phyloP scores from a whole-genome alignment of 1,140 invertebrate species.

The Zaprionus gabonicus region DNA sequence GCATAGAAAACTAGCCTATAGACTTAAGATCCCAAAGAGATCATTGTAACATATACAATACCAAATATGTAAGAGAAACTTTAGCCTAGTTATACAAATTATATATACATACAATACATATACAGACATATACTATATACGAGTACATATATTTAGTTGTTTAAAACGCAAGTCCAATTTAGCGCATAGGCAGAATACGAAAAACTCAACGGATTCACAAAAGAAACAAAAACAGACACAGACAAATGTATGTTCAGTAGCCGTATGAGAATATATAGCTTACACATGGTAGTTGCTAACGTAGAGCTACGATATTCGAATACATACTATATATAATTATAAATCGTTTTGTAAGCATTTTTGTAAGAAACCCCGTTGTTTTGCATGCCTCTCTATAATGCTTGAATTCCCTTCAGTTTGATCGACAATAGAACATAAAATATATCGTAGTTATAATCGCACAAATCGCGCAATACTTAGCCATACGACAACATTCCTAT shows the following conservation, averaged over 20 bases:
- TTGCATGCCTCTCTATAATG: constrained; percentile 4
- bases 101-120: constrained; percentile 28
- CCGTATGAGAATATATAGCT: constrained; percentile 48
- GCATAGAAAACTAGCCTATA: constrained; percentile 65
- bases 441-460: constrained; percentile 25
- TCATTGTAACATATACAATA: constrained; percentile 80
- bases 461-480: constrained; percentile 42
- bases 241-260: constrained; percentile 37
- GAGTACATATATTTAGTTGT: constrained; percentile 57
- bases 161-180: constrained; percentile 73
- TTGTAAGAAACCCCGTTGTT: constrained; percentile 46
- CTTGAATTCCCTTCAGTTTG: constrained; percentile 36
- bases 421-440: constrained; percentile 2
- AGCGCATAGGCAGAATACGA: constrained; percentile 46
- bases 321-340: constrained; percentile 36
- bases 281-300: constrained; percentile 37
- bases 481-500: constrained; percentile 65
- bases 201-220: neutral
- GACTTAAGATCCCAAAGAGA: constrained; percentile 70
- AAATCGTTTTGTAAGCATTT: constrained; percentile 72
- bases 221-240: constrained; percentile 9
- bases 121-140: constrained; percentile 32
- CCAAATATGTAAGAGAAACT: constrained; percentile 57
- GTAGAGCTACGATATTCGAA: constrained; percentile 39
- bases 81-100: constrained; percentile 72